phyloP scores from a whole-genome alignment of 30 jellyfish, hydroid and myxozoan species.

The Hydractinia echinata region DNA sequence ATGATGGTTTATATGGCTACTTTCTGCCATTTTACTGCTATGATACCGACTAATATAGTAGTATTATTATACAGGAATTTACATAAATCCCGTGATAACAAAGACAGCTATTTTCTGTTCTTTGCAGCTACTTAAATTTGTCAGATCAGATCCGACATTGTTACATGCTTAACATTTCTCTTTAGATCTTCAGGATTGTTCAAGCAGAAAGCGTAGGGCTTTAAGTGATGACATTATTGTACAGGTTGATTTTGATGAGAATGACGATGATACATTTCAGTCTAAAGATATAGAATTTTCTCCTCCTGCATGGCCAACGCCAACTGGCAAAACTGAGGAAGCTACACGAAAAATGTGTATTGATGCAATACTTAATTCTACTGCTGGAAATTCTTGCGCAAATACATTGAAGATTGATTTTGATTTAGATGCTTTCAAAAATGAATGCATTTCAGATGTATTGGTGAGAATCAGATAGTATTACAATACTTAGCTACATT shows the following conservation, averaged over 20 bases:
- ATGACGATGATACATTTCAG: conserved; percentile 5
- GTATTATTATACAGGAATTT: too few species aligned
- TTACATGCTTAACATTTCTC: too few species aligned
- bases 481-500: too few species aligned
- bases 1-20: too few species aligned
- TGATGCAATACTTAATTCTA: neutral
- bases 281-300: neutral
- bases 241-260: neutral
- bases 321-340: neutral
- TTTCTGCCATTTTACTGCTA: too few species aligned
- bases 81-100: too few species aligned
- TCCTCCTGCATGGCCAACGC: conserved; percentile 17
- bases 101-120: too few species aligned
- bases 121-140: too few species aligned
- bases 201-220: neutral
- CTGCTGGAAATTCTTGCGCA: conserved; percentile 4
- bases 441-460: conserved; percentile 9
- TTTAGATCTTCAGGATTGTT: too few species aligned
- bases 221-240: neutral
- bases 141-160: too few species aligned
- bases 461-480: neutral
- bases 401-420: neutral
- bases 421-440: neutral
- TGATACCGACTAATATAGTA: too few species aligned
- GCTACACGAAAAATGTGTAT: neutral